These are phyloP conservation scores for Bombus breviceps DNA, from an alignment of 1,140 invertebrate genomes.

Conservation along the genomic window DNA sequence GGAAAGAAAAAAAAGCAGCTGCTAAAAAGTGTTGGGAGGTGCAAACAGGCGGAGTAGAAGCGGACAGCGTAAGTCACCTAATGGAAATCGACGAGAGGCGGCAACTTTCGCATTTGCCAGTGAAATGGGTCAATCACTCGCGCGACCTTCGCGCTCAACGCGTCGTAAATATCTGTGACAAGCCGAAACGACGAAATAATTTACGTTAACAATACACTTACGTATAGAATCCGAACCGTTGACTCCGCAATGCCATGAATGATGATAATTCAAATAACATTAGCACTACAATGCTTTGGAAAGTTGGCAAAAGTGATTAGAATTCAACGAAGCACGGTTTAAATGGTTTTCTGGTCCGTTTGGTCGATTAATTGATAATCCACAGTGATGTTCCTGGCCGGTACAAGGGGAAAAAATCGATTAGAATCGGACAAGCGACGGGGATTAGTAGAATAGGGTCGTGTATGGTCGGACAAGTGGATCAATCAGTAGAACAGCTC, in stretches of 20 bases:
- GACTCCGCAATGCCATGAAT: not conserved
- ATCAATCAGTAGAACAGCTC: not conserved
- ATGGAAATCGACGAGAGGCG: not conserved
- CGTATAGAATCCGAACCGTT: too few species aligned
- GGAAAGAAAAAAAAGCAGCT: too few species aligned
- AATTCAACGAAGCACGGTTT: not conserved
- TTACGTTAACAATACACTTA: not conserved
- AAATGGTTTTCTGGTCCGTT: not conserved
- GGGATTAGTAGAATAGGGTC: not conserved
- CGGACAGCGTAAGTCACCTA: not conserved
- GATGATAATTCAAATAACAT: not conserved
- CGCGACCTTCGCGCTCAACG: not conserved
- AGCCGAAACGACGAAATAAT: not conserved
- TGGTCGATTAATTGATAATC: not conserved
- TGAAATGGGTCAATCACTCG: constrained; percentile 18
- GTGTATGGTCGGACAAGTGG: not conserved
- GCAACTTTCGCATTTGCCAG: not conserved
- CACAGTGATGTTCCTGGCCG: not conserved
- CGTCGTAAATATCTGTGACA: not conserved
- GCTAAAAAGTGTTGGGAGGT: not conserved
- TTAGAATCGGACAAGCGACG: not conserved
- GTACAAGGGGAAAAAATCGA: not conserved
- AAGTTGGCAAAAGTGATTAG: not conserved
- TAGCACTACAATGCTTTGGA: too few species aligned
- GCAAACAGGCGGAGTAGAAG: not conserved